Evolutionary conservation across 2,888 invertebrate genomes (phyloP).

Genomic region (Acleris sparsana): DNA sequence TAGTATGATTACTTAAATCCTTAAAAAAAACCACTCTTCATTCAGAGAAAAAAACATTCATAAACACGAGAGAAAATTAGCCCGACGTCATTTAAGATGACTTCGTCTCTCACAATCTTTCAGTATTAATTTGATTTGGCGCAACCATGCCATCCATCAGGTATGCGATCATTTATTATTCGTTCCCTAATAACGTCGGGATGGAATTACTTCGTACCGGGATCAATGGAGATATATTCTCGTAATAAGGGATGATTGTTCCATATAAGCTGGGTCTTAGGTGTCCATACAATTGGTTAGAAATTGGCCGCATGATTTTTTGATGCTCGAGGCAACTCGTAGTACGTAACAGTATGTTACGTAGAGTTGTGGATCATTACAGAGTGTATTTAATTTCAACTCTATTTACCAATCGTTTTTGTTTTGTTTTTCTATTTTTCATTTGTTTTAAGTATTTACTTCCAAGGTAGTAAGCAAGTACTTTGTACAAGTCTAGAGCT

Average conservation of each 20-base stretch:
- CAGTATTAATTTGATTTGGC: conserved; percentile 47
- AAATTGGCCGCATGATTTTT: neutral
- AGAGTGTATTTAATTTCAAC: no score
- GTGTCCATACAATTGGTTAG: conserved; percentile 39
- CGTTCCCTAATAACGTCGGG: conserved; percentile 39
- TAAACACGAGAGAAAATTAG: neutral
- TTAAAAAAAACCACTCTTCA: no score
- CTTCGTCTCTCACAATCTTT: conserved; percentile 39
- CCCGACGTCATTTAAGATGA: neutral
- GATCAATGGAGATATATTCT: conserved; percentile 44
- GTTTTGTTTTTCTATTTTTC: no score
- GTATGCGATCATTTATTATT: conserved; percentile 46
- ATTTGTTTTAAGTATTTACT: no score
- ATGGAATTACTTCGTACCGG: conserved; percentile 45
- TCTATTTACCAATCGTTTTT: no score
- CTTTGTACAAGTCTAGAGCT: no score
- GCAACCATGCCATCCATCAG: conserved; percentile 40
- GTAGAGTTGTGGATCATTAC: no score
- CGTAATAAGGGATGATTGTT: conserved; percentile 51
- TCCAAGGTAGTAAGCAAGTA: no score
- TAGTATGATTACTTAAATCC: no score
- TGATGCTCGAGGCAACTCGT: no score
- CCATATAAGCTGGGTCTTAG: conserved; percentile 42
- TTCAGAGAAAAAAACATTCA: neutral
- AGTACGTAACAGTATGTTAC: no score